Base-by-base conservation (phyloP, 2,888 invertebrate genomes). In the Nasonia oneida region DNA sequence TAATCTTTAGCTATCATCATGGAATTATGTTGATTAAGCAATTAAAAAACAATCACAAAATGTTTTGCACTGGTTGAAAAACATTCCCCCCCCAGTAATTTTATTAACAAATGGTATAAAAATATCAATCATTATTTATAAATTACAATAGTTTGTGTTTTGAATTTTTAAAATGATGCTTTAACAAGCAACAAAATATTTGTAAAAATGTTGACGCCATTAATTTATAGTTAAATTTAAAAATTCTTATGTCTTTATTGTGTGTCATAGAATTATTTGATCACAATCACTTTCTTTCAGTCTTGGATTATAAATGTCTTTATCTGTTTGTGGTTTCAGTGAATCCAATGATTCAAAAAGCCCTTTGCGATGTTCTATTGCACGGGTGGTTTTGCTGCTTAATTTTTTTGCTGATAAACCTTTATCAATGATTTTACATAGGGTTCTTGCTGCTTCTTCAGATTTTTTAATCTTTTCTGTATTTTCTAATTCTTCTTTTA, bases 401-500 rank as follows among this genome's bases (percentile, higher is more conserved):
- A 87, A 18, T 79, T 88, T 87, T 47, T 85, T 84, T 57, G 85
- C 50, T 14, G 47, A 42, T 64, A 86, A 64, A 3, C 80, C 78
- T 75, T 86, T 86, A 0, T 84, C 47, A n/a, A 71, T 77, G 12
- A 84, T 64, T 10, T 23, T 29, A 14, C 86, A 89, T 67, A 91
- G 77, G 37, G 75, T 85, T 29, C 85, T 89, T 10, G 86, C 86
- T 42, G 80, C 76, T 3, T 88, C 87, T 57, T 89, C 84, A 53
- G 87, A 87, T 23, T 83, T 71, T 77, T 88, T 76, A 67, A 89
- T 88, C 70, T 90, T 74, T 8, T 90, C 88, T 42, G 88, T 50
- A 29, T 87, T 79, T 77, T 89, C 81, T 33, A 89, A 73, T 86
- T 92, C 92, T 78, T 91, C 88, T 73, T 90, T 90, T 15, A 92